These are phyloP conservation scores for Anguilla pacifica DNA, from an alignment of 2,797 vertebrate species.

Conservation along the genomic window DNA sequence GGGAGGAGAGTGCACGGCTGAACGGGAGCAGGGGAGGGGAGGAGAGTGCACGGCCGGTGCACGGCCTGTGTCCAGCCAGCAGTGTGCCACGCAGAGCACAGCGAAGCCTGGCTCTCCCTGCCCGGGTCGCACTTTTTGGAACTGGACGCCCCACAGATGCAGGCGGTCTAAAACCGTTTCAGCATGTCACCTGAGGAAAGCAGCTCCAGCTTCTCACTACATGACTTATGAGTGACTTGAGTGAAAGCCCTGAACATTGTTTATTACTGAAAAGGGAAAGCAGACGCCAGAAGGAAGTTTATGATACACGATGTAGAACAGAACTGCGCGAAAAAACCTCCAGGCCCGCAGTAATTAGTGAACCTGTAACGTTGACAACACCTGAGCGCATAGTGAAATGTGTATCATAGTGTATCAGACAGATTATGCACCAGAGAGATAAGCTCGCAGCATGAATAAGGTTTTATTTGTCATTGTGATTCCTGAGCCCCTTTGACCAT, in stretches of 20 bases:
- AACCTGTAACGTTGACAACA: too few relatives aligned
- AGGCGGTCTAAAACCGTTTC: background rate
- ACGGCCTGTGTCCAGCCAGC: too few relatives aligned
- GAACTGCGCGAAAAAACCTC: background rate
- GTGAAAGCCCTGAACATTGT: background rate
- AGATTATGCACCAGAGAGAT: too few relatives aligned
- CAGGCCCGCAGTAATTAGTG: too few relatives aligned
- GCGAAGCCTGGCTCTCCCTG: background rate
- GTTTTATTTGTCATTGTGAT: background rate
- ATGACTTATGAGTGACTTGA: background rate
- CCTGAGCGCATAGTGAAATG: too few relatives aligned
- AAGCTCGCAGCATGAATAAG: too few relatives aligned
- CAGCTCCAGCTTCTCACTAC: background rate
- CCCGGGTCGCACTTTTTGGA: background rate
- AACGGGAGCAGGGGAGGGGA: background rate
- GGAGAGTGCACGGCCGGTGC: background rate
- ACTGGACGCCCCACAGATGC: background rate
- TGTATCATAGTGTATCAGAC: too few relatives aligned
- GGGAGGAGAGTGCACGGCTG: too few relatives aligned
- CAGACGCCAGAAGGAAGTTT: background rate
- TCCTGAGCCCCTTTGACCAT: background rate
- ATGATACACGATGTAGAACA: background rate
- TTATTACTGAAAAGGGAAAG: background rate
- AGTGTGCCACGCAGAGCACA: background rate
- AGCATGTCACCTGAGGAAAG: background rate